A percentile compares a stretch with the other conserved stretches of the same genome.
Conservation (phyloP, 2,888 invertebrate species). For the Steinernema hermaphroditum region DNA sequence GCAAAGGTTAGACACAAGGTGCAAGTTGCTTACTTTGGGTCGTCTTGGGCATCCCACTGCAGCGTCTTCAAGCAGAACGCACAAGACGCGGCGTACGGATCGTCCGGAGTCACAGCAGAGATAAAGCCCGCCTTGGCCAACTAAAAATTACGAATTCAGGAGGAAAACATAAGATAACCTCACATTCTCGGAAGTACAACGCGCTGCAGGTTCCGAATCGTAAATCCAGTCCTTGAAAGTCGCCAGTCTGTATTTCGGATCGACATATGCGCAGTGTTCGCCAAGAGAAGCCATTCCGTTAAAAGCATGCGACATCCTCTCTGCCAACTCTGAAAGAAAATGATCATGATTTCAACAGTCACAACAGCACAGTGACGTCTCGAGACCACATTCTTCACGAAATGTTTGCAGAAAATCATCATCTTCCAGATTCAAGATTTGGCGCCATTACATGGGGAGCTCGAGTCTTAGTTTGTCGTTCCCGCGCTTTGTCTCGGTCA, state of each 20-base stretch:
- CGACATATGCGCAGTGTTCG: neutral
- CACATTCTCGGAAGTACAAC: neutral
- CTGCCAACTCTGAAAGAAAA: too few species aligned
- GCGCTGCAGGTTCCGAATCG: neutral
- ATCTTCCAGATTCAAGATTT: too few species aligned
- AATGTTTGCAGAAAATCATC: too few species aligned
- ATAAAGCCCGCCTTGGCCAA: constrained; percentile 8
- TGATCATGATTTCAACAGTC: too few species aligned
- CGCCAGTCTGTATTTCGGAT: neutral
- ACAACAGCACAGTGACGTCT: too few species aligned
- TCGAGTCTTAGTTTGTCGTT: too few species aligned
- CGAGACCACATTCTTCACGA: too few species aligned
- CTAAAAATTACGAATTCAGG: neutral
- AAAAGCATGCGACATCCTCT: too few species aligned
- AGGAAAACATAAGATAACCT: neutral
- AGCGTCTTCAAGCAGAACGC: constrained; percentile 21
- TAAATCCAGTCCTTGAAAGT: constrained; percentile 16
- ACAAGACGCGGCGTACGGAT: constrained; percentile 9
- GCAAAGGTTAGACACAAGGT: neutral
- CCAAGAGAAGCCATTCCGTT: neutral
- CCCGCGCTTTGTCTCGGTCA: too few species aligned
- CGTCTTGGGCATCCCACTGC: constrained; percentile 7
- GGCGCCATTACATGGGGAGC: too few species aligned
- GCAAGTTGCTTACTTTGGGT: neutral
- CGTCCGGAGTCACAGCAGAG: neutral